Evolutionary conservation across 2,888 invertebrate species (phyloP).

Genomic region (Empis livida): DNA sequence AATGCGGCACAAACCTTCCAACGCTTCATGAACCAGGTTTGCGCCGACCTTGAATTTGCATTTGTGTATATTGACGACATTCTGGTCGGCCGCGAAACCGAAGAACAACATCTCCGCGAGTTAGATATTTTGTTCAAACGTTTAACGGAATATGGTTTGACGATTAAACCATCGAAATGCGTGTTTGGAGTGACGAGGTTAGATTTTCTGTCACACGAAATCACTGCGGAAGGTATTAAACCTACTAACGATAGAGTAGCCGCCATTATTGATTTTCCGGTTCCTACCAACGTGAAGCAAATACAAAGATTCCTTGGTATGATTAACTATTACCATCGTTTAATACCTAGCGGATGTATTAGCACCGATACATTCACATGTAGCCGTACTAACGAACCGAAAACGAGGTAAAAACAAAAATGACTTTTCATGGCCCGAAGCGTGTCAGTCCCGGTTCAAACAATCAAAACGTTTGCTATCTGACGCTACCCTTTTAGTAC

Average conservation of each 20-base stretch:
- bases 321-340: neutral
- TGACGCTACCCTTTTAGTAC: neutral
- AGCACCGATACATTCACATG: neutral
- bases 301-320: neutral
- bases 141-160: constrained; percentile 14
- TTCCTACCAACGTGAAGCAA: neutral
- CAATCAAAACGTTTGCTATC: neutral
- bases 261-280: neutral
- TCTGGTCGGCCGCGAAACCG: constrained; percentile 14
- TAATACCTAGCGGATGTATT: neutral
- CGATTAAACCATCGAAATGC: constrained; percentile 13
- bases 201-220: neutral
- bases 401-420: neutral
- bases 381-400: neutral
- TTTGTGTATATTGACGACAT: constrained; percentile 19
- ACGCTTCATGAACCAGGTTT: constrained; percentile 22
- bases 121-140: constrained; percentile 12
- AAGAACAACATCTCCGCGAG: constrained; percentile 13
- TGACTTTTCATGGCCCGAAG: neutral
- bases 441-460: neutral
- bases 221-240: neutral
- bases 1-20: constrained; percentile 29
- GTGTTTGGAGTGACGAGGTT: neutral
- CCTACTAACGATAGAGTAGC: neutral
- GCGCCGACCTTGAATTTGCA: constrained; percentile 16